A percentile compares a stretch with the other conserved stretches of the same genome.
These are phyloP conservation scores for Stichodactyla helianthus DNA, from an alignment of 64 coral and sea anemone species.

Conservation along the genomic window DNA sequence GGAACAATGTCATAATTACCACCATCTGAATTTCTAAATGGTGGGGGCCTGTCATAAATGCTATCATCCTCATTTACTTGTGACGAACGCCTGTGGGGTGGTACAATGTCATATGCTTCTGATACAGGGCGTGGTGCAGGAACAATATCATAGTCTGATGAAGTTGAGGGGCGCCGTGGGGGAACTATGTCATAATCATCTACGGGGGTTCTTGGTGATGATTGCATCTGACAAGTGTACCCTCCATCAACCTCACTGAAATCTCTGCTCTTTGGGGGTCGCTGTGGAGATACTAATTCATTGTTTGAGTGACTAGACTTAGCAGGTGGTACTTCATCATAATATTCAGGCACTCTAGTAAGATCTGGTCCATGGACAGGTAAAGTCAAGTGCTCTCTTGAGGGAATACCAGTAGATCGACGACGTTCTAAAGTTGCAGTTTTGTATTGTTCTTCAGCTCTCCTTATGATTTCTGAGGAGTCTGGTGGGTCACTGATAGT, in stretches of 20 bases:
- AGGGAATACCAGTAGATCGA: conserved; percentile 1
- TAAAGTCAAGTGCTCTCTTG: background rate
- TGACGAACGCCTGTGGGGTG: background rate
- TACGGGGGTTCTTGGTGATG: background rate
- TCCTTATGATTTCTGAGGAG: conserved; percentile 13
- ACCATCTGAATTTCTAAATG: background rate
- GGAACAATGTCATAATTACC: conserved; percentile 44
- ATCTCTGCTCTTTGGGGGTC: conserved; percentile 17
- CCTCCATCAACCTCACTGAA: conserved; percentile 17
- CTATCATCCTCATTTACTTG: background rate
- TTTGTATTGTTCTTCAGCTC: conserved; percentile 15
- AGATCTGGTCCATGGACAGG: conserved; percentile 5
- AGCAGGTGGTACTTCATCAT: conserved; percentile 33
- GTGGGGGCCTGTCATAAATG: conserved; percentile 33
- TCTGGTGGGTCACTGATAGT: conserved; percentile 10
- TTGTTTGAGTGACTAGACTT: conserved; percentile 27
- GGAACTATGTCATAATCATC: conserved; percentile 30
- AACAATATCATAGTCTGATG: conserved; percentile 50
- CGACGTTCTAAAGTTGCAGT: conserved; percentile 13
- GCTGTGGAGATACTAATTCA: conserved; percentile 35
- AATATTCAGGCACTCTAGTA: background rate
- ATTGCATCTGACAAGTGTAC: conserved; percentile 2
- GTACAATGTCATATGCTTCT: conserved; percentile 25
- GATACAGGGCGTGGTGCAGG: conserved; percentile 10
- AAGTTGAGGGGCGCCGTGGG: background rate